These are phyloP conservation scores for Drosophila putrida DNA, from an alignment of 2,888 invertebrate genomes.

Conservation along the genomic window DNA sequence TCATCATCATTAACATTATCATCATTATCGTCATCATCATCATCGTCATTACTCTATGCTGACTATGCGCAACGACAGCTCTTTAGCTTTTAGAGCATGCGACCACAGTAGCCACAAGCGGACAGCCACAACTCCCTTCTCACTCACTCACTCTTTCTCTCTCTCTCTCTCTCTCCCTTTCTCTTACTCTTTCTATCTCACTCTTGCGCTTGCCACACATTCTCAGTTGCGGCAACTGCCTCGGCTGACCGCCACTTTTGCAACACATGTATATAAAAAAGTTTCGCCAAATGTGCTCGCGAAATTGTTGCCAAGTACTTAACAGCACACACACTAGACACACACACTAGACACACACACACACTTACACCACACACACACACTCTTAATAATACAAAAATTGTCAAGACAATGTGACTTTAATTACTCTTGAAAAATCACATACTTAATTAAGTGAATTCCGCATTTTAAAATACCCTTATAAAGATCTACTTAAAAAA, in stretches of 20 bases:
- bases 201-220: conserved; percentile 1
- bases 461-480: background rate
- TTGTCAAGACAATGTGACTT: background rate
- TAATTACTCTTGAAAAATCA: background rate
- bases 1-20: conserved; percentile 8
- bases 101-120: conserved; percentile 59
- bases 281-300: conserved; percentile 32
- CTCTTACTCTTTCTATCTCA: conserved; percentile 5
- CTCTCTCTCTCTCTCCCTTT: background rate
- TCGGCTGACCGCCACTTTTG: conserved; percentile 56
- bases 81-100: conserved; percentile 71
- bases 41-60: background rate
- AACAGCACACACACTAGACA: conserved; percentile 8
- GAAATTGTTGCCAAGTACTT: conserved; percentile 51
- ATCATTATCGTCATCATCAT: background rate
- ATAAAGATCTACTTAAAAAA: too few species aligned
- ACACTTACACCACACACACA: background rate
- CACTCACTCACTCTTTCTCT: conserved; percentile 11
- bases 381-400: background rate
- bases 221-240: conserved; percentile 29
- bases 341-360: background rate
- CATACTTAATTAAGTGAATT: background rate
- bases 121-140: background rate
- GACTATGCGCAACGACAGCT: conserved; percentile 27
- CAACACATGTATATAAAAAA: conserved; percentile 39